phyloP scores from a whole-genome alignment of 2,888 invertebrate species.

The Venustoraphidia nigricollis region DNA sequence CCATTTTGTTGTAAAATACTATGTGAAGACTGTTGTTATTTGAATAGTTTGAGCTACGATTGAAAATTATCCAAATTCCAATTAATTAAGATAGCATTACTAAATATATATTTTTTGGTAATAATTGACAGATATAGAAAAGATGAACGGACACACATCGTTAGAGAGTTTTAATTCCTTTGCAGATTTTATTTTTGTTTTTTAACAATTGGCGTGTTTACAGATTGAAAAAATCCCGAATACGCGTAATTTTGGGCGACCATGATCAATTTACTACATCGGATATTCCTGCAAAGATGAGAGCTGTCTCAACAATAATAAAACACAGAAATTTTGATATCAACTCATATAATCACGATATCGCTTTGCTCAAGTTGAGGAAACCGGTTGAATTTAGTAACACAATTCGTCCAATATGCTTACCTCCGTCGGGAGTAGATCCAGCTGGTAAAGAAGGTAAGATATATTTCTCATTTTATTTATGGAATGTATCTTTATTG shows the following conservation, averaged over 20 bases:
- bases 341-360: constrained; percentile 75
- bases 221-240: constrained; percentile 64
- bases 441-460: constrained; percentile 17
- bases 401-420: constrained; percentile 60
- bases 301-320: constrained; percentile 62
- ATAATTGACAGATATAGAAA: no score
- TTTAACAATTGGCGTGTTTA: constrained; percentile 14
- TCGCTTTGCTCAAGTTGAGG: constrained; percentile 59
- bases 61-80: no score
- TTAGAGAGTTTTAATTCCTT: background rate
- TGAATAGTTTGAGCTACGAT: no score
- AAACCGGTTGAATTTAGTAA: constrained; percentile 65
- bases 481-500: background rate
- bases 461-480: background rate
- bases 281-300: constrained; percentile 65
- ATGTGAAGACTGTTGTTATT: no score
- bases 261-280: constrained; percentile 68
- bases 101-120: no score
- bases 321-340: constrained; percentile 72
- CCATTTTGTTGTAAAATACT: no score
- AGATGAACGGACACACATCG: background rate
- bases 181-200: background rate
- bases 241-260: constrained; percentile 69
- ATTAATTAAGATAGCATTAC: no score
- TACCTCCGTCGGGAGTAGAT: constrained; percentile 46